Conservation (phyloP, 2,113 vertebrate species). For the Corythoichthys intestinalis region DNA sequence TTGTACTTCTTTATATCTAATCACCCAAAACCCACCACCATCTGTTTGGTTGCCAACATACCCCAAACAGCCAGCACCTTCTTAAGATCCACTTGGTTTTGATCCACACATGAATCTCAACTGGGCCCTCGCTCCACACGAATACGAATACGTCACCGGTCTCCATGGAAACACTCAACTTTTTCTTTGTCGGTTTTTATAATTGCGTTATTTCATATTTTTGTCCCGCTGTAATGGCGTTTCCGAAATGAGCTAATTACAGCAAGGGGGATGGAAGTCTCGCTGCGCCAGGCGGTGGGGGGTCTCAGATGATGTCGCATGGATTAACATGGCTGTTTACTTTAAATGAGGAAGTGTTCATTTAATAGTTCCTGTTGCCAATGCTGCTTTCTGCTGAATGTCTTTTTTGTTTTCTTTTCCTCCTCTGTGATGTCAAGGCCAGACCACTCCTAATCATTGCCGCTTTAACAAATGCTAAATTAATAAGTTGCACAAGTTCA, state of each 20-base stretch:
- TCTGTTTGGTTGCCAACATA: no score
- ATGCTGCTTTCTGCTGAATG: conserved; percentile 31
- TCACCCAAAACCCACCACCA: no score
- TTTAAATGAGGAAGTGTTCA: conserved; percentile 53
- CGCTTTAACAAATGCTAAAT: conserved; percentile 12
- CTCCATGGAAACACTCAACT: conserved; percentile 35
- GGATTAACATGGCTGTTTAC: conserved; percentile 66
- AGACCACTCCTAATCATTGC: conserved; percentile 4
- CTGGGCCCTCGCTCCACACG: background rate
- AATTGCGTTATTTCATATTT: conserved; percentile 50
- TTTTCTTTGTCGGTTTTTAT: conserved; percentile 30
- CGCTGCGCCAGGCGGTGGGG: conserved; percentile 53
- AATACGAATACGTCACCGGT: conserved; percentile 16
- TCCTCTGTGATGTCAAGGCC: conserved; percentile 35
- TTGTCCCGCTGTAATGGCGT: conserved; percentile 56
- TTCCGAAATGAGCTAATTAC: conserved; percentile 70
- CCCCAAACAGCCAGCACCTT: background rate
- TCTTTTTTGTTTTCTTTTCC: conserved; percentile 23
- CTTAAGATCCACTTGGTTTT: background rate
- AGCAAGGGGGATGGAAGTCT: conserved; percentile 37
- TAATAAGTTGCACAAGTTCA: conserved; percentile 15
- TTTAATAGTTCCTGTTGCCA: conserved; percentile 60
- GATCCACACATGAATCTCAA: background rate
- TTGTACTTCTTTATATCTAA: no score
- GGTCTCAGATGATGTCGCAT: conserved; percentile 62